Evolutionary conservation across 2,113 vertebrate genomes (phyloP).

Genomic region (Scatophagus argus): DNA sequence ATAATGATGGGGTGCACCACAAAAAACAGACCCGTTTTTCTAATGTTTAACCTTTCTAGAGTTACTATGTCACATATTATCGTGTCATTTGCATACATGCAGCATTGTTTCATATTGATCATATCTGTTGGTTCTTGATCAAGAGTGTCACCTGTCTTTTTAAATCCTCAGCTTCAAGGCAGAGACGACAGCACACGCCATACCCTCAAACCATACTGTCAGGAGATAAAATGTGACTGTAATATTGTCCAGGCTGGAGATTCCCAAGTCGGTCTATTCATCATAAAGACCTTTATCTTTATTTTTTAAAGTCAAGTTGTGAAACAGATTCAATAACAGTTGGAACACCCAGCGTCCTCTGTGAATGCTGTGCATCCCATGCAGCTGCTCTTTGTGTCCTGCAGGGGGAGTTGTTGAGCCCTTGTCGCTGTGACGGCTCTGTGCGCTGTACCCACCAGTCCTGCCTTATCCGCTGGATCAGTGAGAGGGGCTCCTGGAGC

Average conservation of each 20-base stretch:
- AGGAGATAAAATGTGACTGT: conserved; percentile 3
- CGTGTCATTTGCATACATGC: not conserved
- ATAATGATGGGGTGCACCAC: not conserved
- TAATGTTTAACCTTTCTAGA: not conserved
- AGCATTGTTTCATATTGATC: not conserved
- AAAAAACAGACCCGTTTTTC: too few relatives aligned
- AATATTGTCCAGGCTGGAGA: conserved; percentile 2
- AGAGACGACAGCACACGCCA: not conserved
- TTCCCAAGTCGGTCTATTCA: not conserved
- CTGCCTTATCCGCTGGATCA: conserved; percentile 92
- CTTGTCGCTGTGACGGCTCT: conserved; percentile 89
- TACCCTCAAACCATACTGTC: not conserved
- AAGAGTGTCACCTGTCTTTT: not conserved
- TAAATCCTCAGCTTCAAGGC: conserved; percentile 1
- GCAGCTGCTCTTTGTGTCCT: conserved; percentile 53
- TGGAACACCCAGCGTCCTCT: not conserved
- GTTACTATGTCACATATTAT: not conserved
- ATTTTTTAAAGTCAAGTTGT: conserved; percentile 9
- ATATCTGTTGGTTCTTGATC: not conserved
- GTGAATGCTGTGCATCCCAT: not conserved
- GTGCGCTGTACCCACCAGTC: conserved; percentile 91
- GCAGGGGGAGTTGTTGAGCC: conserved; percentile 90
- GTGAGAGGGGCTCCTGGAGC: conserved; percentile 91
- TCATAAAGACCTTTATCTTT: not conserved
- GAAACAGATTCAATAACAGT: not conserved